Base-by-base conservation (phyloP, 2,888 invertebrate genomes). In the Coleophora flavipennella region DNA sequence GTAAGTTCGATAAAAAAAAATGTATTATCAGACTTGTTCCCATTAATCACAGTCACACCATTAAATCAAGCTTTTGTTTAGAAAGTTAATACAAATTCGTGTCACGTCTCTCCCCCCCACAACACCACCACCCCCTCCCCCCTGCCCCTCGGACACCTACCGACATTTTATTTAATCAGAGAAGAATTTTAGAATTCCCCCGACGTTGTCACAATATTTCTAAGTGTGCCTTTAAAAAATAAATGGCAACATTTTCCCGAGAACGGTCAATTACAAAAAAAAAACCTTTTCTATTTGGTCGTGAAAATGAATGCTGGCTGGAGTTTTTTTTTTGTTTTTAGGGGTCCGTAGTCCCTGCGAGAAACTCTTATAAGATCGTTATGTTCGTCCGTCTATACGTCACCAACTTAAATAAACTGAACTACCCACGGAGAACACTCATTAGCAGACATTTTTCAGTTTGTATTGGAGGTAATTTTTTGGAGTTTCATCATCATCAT, bases 101-200 rank as follows among this genome's bases (percentile, higher is more conserved):
- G 62, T 71, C 81, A 79, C 79, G 78, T 64, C 29, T 43, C 39
- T 25, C 53, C 58, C 46, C 61, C 62, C 58, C 57, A 62, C 49
- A 50, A n/a, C n/a, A n/a, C n/a, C n/a, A n/a, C n/a, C n/a, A n/a
- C n/a, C n/a, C n/a, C n/a, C n/a, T n/a, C n/a, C 46, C 55, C 60
- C 38, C 28, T 52, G 57, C 46, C 57, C 62, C 66, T 54, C 48
- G 50, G 51, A 53, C 55, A 57, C 57, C 55, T 57, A 54, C 67
- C 69, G 75, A 73, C 80, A 67, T 72, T 81, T 77, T 81, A 80
- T 83, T 81, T 80, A 80, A 83, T 81, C 80, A 81, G 20, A 73
- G 72, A 64, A 62, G 67, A 75, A 73, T 77, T 79, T 83, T 80
- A 79, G 73, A 67, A 81, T 81, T 83, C 83, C 56, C 57, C 38